phyloP scores from a whole-genome alignment of 2,888 invertebrate species.

The Pherbina coryleti region DNA sequence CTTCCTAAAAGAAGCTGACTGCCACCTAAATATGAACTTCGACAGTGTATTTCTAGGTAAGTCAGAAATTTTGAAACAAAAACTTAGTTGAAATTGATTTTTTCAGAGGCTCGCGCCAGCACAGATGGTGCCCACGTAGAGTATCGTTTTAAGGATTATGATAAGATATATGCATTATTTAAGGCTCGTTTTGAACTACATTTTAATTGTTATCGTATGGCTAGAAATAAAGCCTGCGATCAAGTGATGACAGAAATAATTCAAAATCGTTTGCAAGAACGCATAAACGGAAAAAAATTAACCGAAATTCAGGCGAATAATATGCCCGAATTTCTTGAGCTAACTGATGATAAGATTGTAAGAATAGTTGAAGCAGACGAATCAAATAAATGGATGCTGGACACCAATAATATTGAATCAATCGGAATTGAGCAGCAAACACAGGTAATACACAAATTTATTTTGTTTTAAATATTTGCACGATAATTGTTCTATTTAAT shows the following conservation, averaged over 20 bases:
- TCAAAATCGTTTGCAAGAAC: background rate
- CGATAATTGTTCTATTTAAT: background rate
- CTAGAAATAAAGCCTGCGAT: conserved; percentile 68
- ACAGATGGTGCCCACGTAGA: conserved; percentile 63
- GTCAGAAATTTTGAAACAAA: background rate
- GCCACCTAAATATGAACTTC: conserved; percentile 55
- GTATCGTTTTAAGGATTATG: conserved; percentile 70
- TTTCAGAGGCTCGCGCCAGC: conserved; percentile 56
- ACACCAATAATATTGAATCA: conserved; percentile 7
- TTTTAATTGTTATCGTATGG: conserved; percentile 71
- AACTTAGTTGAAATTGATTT: conserved; percentile 24
- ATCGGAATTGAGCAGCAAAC: background rate
- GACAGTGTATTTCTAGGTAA: conserved; percentile 58
- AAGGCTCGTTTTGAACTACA: conserved; percentile 70
- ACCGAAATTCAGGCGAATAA: conserved; percentile 34
- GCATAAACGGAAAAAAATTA: conserved; percentile 39
- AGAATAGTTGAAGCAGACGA: conserved; percentile 48
- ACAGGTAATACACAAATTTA: background rate
- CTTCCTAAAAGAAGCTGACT: conserved; percentile 44
- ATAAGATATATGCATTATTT: conserved; percentile 71
- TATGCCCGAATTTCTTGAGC: conserved; percentile 47
- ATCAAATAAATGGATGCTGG: conserved; percentile 34
- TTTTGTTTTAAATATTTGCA: background rate
- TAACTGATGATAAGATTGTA: conserved; percentile 53
- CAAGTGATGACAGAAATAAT: conserved; percentile 9